A percentile compares a stretch with the other conserved stretches of the same genome.
Evolutionary conservation across 30 jellyfish, hydroid and myxozoan genomes (phyloP).

Genomic region (Hydractinia echinata): DNA sequence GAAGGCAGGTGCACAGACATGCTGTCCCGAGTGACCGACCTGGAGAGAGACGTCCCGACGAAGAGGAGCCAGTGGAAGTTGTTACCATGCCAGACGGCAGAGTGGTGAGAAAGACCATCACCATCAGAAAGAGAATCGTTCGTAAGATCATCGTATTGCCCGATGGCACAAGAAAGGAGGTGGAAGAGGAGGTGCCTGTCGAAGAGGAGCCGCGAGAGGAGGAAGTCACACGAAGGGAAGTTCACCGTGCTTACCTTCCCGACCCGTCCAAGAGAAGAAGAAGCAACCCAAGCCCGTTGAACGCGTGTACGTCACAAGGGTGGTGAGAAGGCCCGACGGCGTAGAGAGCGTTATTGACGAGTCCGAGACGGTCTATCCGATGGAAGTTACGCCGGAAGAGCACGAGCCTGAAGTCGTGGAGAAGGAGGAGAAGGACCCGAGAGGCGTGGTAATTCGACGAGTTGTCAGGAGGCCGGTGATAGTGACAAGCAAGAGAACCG

Average conservation of each 20-base stretch:
- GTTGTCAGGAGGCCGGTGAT: slow-evolving; percentile 40
- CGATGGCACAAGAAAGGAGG: slow-evolving; percentile 68
- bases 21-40: neutral
- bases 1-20: slow-evolving; percentile 9
- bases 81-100: slow-evolving; percentile 26
- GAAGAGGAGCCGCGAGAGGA: slow-evolving; percentile 25
- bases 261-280: neutral
- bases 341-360: slow-evolving; percentile 51
- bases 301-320: slow-evolving; percentile 63
- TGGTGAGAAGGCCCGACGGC: slow-evolving; percentile 63
- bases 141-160: slow-evolving; percentile 69
- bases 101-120: slow-evolving; percentile 43
- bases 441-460: slow-evolving; percentile 32
- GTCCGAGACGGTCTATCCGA: slow-evolving; percentile 63
- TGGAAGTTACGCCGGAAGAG: slow-evolving; percentile 54
- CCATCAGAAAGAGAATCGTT: slow-evolving; percentile 61
- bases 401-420: slow-evolving; percentile 36
- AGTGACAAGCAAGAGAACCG: slow-evolving; percentile 28
- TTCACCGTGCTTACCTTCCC: slow-evolving; percentile 15
- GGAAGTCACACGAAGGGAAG: slow-evolving; percentile 2
- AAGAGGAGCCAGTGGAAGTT: slow-evolving; percentile 31
- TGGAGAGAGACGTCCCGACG: slow-evolving; percentile 1
- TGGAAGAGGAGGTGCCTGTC: slow-evolving; percentile 56
- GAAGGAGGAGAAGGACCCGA: slow-evolving; percentile 30
- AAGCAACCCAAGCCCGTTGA: slow-evolving; percentile 50